Evolutionary conservation across 2,797 vertebrate genomes (phyloP).

Genomic region (Sebastes cheni): DNA sequence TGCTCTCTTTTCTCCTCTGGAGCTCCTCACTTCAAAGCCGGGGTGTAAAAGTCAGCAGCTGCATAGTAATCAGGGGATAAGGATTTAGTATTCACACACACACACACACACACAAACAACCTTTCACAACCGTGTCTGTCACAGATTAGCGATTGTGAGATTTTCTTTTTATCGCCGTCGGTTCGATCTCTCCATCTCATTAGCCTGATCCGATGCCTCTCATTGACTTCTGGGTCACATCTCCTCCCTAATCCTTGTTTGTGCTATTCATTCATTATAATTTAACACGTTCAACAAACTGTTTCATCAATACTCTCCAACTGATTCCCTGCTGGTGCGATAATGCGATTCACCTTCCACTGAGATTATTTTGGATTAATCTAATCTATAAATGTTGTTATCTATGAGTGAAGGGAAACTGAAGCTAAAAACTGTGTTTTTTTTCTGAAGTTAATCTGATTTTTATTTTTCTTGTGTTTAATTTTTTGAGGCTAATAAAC

Average conservation of each 20-base stretch:
- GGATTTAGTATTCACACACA: constrained; percentile 48
- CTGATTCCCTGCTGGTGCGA: not conserved
- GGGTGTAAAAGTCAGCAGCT: constrained; percentile 60
- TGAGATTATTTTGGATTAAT: not conserved
- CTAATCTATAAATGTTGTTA: not conserved
- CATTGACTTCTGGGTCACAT: constrained; percentile 10
- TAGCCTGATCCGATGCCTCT: constrained; percentile 12
- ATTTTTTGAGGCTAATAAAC: not conserved
- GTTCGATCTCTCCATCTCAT: constrained; percentile 23
- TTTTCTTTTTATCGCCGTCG: not conserved
- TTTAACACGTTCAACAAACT: not conserved
- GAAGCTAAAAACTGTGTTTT: no score
- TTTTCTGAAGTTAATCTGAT: not conserved
- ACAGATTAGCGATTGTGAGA: constrained; percentile 31
- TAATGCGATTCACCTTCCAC: not conserved
- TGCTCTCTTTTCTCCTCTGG: constrained; percentile 35
- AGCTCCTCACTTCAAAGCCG: constrained; percentile 56
- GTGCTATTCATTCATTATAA: not conserved
- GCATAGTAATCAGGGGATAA: constrained; percentile 58
- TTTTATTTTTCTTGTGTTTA: not conserved
- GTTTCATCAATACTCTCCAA: not conserved
- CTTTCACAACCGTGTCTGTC: not conserved
- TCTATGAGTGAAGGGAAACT: not conserved
- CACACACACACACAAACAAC: constrained; percentile 6
- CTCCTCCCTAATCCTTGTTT: not conserved